Evolutionary conservation across 2,797 vertebrate species (phyloP).

Genomic region (Catamblyrhynchus diadema): DNA sequence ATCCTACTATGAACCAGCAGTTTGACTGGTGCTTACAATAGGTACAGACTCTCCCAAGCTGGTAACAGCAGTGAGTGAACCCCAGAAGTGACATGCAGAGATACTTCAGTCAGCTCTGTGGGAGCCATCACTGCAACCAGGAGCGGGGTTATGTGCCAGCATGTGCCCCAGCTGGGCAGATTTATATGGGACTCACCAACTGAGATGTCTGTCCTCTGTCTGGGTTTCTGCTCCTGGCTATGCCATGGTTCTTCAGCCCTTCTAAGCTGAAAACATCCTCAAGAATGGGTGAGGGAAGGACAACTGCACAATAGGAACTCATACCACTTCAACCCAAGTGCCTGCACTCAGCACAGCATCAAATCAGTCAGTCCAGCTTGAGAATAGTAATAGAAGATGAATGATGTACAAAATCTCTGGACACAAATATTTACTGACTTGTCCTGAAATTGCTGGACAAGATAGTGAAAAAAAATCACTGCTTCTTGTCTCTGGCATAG

Average conservation of each 20-base stretch:
- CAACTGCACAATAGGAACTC: slow-evolving; percentile 19
- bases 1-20: not conserved
- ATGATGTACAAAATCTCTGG: not conserved
- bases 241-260: not conserved
- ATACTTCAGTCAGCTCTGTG: not conserved
- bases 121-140: not conserved
- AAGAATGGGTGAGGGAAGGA: not conserved
- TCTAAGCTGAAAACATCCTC: not conserved
- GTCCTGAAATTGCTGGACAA: slow-evolving; percentile 7
- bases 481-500: not conserved
- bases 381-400: not conserved
- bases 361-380: not conserved
- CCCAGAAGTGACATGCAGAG: not conserved
- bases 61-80: not conserved
- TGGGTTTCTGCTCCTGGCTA: not conserved
- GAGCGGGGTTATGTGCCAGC: not conserved
- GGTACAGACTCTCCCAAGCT: not conserved
- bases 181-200: not conserved
- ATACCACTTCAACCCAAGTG: not conserved
- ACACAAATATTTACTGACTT: not conserved
- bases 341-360: not conserved
- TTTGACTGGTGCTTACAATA: not conserved
- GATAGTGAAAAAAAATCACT: not conserved
- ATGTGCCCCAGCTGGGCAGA: not conserved
- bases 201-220: not conserved